Conservation (phyloP, 2,888 invertebrate genomes). For the Lepas anatifera region DNA sequence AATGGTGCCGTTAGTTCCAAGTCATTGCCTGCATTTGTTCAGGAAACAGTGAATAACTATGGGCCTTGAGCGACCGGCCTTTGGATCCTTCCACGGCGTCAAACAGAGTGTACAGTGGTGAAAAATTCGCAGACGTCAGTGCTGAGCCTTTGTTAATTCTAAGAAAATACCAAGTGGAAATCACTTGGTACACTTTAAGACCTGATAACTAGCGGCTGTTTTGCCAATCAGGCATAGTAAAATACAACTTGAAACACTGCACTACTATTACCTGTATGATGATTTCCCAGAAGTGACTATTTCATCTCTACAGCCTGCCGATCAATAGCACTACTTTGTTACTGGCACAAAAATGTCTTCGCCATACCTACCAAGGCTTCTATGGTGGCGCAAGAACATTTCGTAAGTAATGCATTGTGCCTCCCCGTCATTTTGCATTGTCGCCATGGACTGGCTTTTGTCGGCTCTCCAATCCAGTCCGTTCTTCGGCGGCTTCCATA, state of each 20-base stretch:
- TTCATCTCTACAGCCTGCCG: too few species aligned
- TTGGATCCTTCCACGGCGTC: background rate
- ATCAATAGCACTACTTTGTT: conserved; percentile 1
- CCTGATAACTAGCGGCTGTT: too few species aligned
- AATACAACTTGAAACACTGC: too few species aligned
- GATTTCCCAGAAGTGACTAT: too few species aligned
- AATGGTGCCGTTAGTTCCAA: background rate
- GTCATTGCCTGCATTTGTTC: background rate
- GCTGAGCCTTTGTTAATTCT: too few species aligned
- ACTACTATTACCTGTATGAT: too few species aligned
- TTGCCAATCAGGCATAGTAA: too few species aligned
- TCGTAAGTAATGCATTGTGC: conserved; percentile 5
- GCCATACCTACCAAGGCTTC: background rate
- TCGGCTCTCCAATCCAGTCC: background rate
- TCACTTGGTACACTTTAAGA: too few species aligned
- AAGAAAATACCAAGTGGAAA: too few species aligned
- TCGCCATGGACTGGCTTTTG: background rate
- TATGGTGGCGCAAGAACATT: background rate
- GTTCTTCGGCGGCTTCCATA: background rate
- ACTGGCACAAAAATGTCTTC: background rate
- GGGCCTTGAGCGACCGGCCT: background rate
- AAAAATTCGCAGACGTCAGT: too few species aligned
- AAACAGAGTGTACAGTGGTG: too few species aligned
- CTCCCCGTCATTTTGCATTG: background rate
- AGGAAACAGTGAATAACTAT: conserved; percentile 9